Base-by-base conservation (phyloP, 2,888 invertebrate genomes). In the Acrobasis repandana region DNA sequence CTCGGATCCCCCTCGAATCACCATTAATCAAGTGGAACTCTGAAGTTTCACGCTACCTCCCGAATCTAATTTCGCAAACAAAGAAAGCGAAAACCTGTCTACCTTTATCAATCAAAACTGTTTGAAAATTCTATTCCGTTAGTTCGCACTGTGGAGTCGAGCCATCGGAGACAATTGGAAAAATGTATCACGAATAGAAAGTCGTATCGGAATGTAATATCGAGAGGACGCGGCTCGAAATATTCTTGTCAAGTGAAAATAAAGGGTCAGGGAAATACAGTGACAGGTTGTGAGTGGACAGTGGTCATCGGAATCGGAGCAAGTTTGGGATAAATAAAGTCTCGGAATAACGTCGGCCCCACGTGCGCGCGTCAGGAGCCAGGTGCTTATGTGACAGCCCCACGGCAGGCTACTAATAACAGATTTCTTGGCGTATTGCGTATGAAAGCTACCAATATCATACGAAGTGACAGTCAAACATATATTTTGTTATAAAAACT, bases 81-180 rank as follows among this genome's bases (percentile, higher is more conserved):
- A 90, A 90, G 88, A 90, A 90, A 88, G 82, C 86, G 87, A 86
- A 90, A 90, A 85, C 84, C 87, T 85, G 89, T 90, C 90, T 90
- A 90, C 90, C 90, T 90, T 89, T 91, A 90, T 90, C 92, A 90
- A 90, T 92, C 90, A 90, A 90, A 92, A 90, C 86, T 87, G 86
- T 88, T 89, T 86, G 88, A 88, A 91, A 92, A 88, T 89, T 91
- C 83, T 87, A 88, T 91, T 88, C 85, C 80, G 86, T 87, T 88
- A 89, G 88, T 90, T 88, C 85, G 80, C 82, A 83, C 79, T 79
- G 81, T 73, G 80, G 78, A 82, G 77, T 81, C 82, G 81, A 81
- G 83, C 84, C 84, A 80, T 71, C 76, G 82, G 83, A 86, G 87
- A 89, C 89, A 89, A 90, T 89, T 88, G 89, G 88, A 90, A 89